A percentile compares a stretch with the other conserved stretches of the same genome.
Conservation (phyloP, 1,140 invertebrate species). For the Drosophila setifemur region DNA sequence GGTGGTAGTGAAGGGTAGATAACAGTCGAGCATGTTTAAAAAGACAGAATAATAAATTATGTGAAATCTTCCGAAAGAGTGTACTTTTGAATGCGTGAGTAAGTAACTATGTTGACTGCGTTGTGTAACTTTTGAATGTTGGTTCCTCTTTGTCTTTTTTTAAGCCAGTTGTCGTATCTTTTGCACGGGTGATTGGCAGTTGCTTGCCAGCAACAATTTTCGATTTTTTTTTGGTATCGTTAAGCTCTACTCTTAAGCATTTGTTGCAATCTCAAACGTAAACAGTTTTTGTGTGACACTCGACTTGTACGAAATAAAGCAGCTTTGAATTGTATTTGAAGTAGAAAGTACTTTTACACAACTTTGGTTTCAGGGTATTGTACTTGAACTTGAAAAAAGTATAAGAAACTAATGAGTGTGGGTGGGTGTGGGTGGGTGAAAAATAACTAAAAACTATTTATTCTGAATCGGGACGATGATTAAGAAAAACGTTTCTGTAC, state of each 20-base stretch:
- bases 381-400: constrained; percentile 32
- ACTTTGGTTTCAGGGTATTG: background rate
- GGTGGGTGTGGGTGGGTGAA: too few species aligned
- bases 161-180: constrained; percentile 44
- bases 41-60: constrained; percentile 64
- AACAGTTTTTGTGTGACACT: constrained; percentile 65
- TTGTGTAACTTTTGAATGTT: constrained; percentile 8
- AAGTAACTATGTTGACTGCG: constrained; percentile 7
- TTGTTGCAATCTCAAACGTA: constrained; percentile 50
- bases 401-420: too few species aligned
- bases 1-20: too few species aligned
- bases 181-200: constrained; percentile 30
- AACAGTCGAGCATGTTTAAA: constrained; percentile 55
- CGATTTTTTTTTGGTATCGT: constrained; percentile 50
- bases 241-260: constrained; percentile 45
- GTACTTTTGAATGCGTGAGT: constrained; percentile 1
- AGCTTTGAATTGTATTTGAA: constrained; percentile 65
- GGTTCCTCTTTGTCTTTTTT: background rate
- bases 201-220: constrained; percentile 55
- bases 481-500: too few species aligned
- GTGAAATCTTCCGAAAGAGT: constrained; percentile 56
- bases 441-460: too few species aligned
- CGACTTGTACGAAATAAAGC: constrained; percentile 65
- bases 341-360: constrained; percentile 22
- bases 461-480: too few species aligned